Conservation (phyloP, 2,888 invertebrate species). For the Agrypnus murinus region DNA sequence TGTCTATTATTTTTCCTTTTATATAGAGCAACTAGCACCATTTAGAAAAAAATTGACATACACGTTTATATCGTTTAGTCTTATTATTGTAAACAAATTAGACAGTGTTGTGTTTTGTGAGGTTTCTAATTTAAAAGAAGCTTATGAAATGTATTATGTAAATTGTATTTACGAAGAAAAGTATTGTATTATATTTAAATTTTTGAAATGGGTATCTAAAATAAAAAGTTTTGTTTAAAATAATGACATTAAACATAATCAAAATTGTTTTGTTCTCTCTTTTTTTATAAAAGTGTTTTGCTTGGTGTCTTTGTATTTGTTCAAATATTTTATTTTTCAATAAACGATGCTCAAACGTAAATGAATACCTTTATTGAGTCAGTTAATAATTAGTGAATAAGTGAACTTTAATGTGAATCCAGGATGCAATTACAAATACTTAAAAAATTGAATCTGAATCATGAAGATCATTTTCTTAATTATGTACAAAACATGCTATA, state of each 20-base stretch:
- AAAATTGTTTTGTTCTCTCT: conserved; percentile 14
- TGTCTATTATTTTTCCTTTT: conserved; percentile 11
- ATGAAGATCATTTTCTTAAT: too few relatives aligned
- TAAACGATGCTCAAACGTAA: conserved; percentile 51
- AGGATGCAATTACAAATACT: too few relatives aligned
- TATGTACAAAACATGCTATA: too few relatives aligned
- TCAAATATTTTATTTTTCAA: conserved; percentile 49
- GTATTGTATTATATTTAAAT: not conserved
- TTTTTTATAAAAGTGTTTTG: conserved; percentile 42
- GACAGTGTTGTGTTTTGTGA: conserved; percentile 57
- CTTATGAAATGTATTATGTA: conserved; percentile 19
- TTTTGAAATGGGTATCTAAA: not conserved
- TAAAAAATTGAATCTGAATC: too few relatives aligned
- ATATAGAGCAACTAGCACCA: conserved; percentile 1
- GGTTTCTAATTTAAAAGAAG: conserved; percentile 27
- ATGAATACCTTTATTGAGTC: too few relatives aligned
- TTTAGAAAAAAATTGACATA: conserved; percentile 5
- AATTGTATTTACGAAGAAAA: conserved; percentile 22
- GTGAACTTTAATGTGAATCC: too few relatives aligned
- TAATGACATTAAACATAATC: conserved; percentile 24
- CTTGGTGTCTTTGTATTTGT: conserved; percentile 46
- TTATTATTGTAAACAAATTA: conserved; percentile 62
- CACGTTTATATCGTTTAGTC: conserved; percentile 47
- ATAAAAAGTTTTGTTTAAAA: conserved; percentile 28
- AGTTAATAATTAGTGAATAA: too few relatives aligned